Conservation (phyloP, 2,888 invertebrate species). For the Drosophila nr. perissopoda region DNA sequence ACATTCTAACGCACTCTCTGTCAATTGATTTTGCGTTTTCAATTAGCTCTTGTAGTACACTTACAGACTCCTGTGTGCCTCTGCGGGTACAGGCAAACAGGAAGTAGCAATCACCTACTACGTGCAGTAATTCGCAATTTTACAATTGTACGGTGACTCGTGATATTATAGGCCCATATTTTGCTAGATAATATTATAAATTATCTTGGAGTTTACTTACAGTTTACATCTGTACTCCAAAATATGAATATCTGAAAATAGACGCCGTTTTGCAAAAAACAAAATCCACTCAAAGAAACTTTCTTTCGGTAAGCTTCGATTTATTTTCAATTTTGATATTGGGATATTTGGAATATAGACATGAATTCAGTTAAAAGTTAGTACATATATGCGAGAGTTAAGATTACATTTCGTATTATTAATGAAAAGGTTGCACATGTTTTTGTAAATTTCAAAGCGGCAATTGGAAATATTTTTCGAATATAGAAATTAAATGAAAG, state of each 20-base stretch:
- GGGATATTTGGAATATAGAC: not conserved
- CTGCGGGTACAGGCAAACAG: not conserved
- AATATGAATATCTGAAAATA: not conserved
- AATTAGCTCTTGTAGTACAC: not conserved
- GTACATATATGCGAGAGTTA: not conserved
- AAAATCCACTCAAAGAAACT: not conserved
- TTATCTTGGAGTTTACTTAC: not conserved
- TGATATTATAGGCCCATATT: not conserved
- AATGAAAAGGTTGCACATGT: not conserved
- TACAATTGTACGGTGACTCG: too few relatives aligned
- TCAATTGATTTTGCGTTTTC: conserved; percentile 4
- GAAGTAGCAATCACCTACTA: not conserved
- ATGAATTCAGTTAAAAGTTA: not conserved
- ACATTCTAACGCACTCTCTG: conserved; percentile 5
- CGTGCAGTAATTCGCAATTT: not conserved
- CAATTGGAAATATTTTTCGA: not conserved
- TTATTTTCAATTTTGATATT: not conserved
- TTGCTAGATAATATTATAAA: not conserved
- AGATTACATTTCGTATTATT: not conserved
- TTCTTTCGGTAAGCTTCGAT: not conserved
- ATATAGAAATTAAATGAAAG: not conserved
- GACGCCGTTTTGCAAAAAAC: too few relatives aligned
- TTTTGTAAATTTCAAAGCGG: not conserved
- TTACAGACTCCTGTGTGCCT: not conserved
- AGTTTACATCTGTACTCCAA: not conserved